Evolutionary conservation across 2,797 vertebrate species (phyloP), one percentile per base, ranked within the genome.

Genomic region (Phoxinus dragarum): DNA sequence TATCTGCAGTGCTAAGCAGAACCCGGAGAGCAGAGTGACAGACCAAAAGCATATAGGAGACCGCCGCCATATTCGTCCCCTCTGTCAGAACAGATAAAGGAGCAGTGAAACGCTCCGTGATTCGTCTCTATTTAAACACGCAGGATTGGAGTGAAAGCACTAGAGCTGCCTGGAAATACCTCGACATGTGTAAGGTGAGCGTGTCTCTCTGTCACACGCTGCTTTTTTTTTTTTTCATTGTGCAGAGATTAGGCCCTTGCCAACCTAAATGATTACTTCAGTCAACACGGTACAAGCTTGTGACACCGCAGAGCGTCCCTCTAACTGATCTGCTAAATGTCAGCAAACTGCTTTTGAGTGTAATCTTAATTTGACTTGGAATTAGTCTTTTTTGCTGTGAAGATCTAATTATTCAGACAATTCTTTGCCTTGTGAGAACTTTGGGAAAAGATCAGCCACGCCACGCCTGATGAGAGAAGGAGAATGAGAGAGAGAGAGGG

Each of bases 341-440:
- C 95, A 96, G 93, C 94, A 95, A 95, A 95, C 94, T 93, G 94
- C 88, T 95, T 96, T 93, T 94, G 95, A 95, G 90, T 90, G 89
- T 93, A 94, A 95, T 96, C 93, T 92, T 92, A 94, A 95, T 95
- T 95, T 95, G 94, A 93, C 93, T 95, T 94, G 93, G 95, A 95
- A 96, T 95, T 95, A 95, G 93, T 91, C 90, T 91, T 94, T 94
- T 93, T 94, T 92, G 90, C 90, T 84, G 81, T 88, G 90, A 93
- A 90, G 90, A 93, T 94, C 91, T 95, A 94, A 95, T 96, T 94
- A 94, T 94, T 95, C 94, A 92, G 95, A 95, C 95, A 94, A 93
- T 94, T 92, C 91, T 93, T 94, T 92, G 94, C 94, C 94, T 92
- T 89, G 90, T 91, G 90, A 92, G 93, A 94, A 94, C 92, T 92